These are phyloP conservation scores for Drosophila differens DNA, from an alignment of 2,888 invertebrate species.

Conservation along the genomic window DNA sequence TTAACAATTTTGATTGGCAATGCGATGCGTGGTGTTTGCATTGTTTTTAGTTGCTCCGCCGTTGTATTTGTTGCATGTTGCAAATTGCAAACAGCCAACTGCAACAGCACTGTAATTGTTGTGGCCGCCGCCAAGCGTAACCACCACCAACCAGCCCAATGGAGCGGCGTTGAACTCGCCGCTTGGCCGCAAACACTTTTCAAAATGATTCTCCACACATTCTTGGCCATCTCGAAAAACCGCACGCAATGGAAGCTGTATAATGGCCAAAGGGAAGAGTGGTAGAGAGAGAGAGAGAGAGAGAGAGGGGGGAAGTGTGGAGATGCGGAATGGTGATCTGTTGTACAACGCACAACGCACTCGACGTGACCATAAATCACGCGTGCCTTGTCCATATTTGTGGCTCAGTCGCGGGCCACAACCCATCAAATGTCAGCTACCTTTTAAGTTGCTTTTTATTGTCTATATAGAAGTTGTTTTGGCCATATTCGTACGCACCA, in stretches of 20 bases:
- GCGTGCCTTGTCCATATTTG: constrained; percentile 67
- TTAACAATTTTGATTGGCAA: constrained; percentile 73
- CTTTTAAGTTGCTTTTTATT: constrained; percentile 59
- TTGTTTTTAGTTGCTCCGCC: constrained; percentile 56
- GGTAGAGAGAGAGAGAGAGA: constrained; percentile 6
- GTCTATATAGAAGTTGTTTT: constrained; percentile 56
- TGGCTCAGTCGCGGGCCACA: constrained; percentile 54
- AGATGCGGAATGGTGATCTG: constrained; percentile 7
- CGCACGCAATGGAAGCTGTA: constrained; percentile 38
- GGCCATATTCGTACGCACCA: constrained; percentile 46
- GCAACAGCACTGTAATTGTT: constrained; percentile 52
- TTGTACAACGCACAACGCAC: constrained; percentile 38
- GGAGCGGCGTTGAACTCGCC: constrained; percentile 62
- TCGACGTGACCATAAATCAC: constrained; percentile 66
- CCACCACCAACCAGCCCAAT: constrained; percentile 68
- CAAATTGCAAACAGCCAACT: constrained; percentile 54
- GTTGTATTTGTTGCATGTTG: constrained; percentile 71
- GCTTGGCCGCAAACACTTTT: constrained; percentile 35
- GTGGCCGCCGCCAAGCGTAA: constrained; percentile 66
- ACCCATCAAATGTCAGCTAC: constrained; percentile 71
- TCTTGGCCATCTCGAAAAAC: constrained; percentile 45
- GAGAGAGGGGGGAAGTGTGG: not conserved
- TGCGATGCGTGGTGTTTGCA: constrained; percentile 66
- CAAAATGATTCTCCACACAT: constrained; percentile 54
- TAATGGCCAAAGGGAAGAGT: constrained; percentile 6